Evolutionary conservation across 2,888 invertebrate species (phyloP).

Genomic region (Polyommatus icarus): DNA sequence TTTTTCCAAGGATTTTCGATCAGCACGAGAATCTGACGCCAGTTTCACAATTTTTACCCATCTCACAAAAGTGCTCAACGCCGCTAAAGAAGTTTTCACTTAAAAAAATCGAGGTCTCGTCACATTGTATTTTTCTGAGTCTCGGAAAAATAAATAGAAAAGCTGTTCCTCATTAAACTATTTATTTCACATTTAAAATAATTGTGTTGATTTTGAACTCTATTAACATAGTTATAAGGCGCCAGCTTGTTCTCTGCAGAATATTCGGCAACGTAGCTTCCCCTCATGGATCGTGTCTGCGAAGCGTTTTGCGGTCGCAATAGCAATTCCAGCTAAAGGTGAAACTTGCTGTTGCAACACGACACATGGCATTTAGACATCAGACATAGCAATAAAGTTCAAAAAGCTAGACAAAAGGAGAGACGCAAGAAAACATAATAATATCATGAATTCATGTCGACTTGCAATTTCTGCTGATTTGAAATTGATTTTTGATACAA

Average conservation of each 20-base stretch:
- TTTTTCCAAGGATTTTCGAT: no score
- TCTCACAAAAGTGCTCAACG: no score
- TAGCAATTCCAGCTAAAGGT: conserved; percentile 8
- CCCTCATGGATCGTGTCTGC: not conserved
- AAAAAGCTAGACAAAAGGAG: not conserved
- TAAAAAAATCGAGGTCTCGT: not conserved
- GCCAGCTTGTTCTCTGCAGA: not conserved
- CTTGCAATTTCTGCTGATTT: no score
- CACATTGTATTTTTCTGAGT: not conserved
- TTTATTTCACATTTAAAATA: not conserved
- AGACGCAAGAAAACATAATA: not conserved
- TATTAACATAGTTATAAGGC: not conserved
- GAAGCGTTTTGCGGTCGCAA: conserved; percentile 5
- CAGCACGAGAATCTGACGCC: no score
- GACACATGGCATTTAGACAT: conserved; percentile 5
- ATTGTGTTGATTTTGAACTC: not conserved
- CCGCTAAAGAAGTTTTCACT: no score
- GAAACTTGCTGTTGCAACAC: conserved; percentile 4
- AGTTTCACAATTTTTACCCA: no score
- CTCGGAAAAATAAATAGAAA: not conserved
- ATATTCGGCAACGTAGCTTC: not conserved
- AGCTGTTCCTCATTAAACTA: not conserved
- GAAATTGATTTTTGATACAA: no score
- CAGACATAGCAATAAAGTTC: not conserved
- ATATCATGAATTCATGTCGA: no score